phyloP scores from a whole-genome alignment of 2,113 vertebrate genomes.

The Nematolebias whitei region DNA sequence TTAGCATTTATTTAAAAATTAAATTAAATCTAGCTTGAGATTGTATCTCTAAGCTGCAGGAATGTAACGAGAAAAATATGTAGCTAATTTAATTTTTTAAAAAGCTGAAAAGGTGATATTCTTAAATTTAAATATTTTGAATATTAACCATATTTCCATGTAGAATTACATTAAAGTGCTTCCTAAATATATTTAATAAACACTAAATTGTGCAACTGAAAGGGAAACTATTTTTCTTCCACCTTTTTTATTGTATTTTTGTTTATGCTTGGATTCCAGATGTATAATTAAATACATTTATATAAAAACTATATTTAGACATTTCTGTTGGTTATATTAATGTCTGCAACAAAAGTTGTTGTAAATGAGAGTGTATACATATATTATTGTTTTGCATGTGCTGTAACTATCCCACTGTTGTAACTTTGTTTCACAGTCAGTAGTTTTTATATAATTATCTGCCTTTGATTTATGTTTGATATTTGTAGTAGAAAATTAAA shows the following conservation, averaged over 20 bases:
- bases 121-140: too few species aligned
- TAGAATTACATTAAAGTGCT: slow-evolving; percentile 26
- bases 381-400: slow-evolving; percentile 26
- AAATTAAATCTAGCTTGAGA: background rate
- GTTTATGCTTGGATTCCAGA: slow-evolving; percentile 27
- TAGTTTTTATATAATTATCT: slow-evolving; percentile 7
- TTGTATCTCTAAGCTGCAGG: background rate
- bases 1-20: slow-evolving; percentile 17
- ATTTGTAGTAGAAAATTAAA: background rate
- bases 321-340: slow-evolving; percentile 40
- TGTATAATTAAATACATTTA: slow-evolving; percentile 53
- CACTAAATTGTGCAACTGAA: background rate
- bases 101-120: background rate
- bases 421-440: slow-evolving; percentile 41
- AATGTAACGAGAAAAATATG: background rate
- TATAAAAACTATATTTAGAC: slow-evolving; percentile 48
- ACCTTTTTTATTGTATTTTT: background rate
- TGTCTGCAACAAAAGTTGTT: slow-evolving; percentile 15
- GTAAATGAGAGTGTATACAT: slow-evolving; percentile 24
- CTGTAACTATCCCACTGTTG: slow-evolving; percentile 28
- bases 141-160: background rate
- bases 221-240: background rate
- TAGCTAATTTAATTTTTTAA: background rate
- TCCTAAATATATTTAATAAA: slow-evolving; percentile 4
- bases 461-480: background rate